Evolutionary conservation across 53 echinoderm and acorn worm genomes (phyloP).

Genomic region (Arbacia lixula): DNA sequence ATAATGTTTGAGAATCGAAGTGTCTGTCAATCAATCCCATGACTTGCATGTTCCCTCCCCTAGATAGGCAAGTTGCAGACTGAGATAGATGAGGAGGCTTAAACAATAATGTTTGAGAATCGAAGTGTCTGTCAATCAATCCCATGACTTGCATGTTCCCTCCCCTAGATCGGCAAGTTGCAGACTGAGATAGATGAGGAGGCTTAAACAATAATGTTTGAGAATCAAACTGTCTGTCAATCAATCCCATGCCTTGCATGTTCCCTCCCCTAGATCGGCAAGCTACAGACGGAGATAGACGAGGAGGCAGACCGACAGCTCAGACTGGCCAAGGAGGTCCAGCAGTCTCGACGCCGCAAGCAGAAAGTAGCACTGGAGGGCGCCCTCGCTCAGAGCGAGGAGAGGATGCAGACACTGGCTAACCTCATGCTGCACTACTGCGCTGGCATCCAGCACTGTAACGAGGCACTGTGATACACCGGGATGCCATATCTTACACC

Average conservation of each 20-base stretch:
- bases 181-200: conserved; percentile 95
- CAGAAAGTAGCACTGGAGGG: conserved; percentile 63
- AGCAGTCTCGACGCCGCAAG: conserved; percentile 62
- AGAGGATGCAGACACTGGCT: conserved; percentile 93
- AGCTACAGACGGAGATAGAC: conserved; percentile 95
- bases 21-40: no score
- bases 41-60: no score
- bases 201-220: no score
- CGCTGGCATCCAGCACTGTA: conserved; percentile 96
- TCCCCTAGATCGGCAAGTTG: conserved; percentile 88
- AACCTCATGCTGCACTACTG: conserved; percentile 98
- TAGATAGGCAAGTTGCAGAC: conserved; percentile 93
- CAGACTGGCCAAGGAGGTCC: conserved; percentile 76
- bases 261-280: conserved; percentile 85
- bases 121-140: no score
- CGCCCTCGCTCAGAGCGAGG: conserved; percentile 80
- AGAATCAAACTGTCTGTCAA: no score
- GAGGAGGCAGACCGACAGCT: conserved; percentile 83
- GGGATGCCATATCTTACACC: no score
- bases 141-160: no score
- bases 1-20: no score
- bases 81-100: conserved; percentile 92
- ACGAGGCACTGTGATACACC: conserved; percentile 66
- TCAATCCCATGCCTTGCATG: no score
- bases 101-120: no score